A percentile compares a stretch with the other conserved stretches of the same genome.
Conservation (phyloP, 1,140 invertebrate species). For the Sinella curviseta region DNA sequence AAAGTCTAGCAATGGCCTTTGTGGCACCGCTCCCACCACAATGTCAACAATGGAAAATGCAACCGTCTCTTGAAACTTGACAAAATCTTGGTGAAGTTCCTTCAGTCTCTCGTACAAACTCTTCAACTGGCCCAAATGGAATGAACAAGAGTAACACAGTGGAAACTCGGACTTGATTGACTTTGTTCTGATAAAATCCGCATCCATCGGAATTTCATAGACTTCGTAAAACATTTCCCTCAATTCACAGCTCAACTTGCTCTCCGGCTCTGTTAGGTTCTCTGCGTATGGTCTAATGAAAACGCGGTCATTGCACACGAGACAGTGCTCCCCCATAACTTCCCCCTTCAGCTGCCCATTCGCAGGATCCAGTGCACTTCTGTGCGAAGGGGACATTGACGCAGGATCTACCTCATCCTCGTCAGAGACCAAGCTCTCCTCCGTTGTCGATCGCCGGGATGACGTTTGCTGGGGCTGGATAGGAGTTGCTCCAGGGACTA, state of each 20-base stretch:
- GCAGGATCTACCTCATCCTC: slow-evolving; percentile 2
- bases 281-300: background rate
- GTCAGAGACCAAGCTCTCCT: slow-evolving; percentile 1
- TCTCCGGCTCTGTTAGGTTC: background rate
- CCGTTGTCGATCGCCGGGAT: background rate
- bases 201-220: slow-evolving; percentile 33
- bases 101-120: slow-evolving; percentile 22
- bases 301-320: slow-evolving; percentile 32
- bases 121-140: slow-evolving; percentile 38
- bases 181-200: background rate
- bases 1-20: slow-evolving; percentile 18
- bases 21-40: slow-evolving; percentile 20
- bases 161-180: slow-evolving; percentile 31
- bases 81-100: slow-evolving; percentile 30
- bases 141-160: slow-evolving; percentile 31
- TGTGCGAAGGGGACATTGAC: slow-evolving; percentile 8
- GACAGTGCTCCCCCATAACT: slow-evolving; percentile 36
- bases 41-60: slow-evolving; percentile 43
- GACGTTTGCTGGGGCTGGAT: background rate
- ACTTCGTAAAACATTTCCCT: slow-evolving; percentile 35
- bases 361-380: background rate
- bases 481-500: too few relatives aligned
- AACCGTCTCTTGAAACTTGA: slow-evolving; percentile 34
- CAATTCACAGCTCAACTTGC: background rate
- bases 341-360: background rate